phyloP scores from a whole-genome alignment of 2,113 vertebrate species.

The Protobothrops flavoviridis region DNA sequence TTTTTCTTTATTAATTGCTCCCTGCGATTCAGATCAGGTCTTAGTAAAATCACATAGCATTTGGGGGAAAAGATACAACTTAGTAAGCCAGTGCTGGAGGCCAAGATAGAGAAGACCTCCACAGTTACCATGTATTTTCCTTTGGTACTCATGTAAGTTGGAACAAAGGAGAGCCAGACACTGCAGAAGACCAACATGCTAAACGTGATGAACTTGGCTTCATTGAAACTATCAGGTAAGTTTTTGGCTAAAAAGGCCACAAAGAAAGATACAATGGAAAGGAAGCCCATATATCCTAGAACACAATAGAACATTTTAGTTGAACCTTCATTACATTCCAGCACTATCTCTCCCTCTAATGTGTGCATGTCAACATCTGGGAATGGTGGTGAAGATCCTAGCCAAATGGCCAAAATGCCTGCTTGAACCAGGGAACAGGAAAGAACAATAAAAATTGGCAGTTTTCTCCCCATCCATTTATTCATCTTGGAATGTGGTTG shows the following conservation, averaged over 20 bases:
- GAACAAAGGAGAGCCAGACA: not conserved
- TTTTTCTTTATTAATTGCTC: not conserved
- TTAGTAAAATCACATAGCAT: not conserved
- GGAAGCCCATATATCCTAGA: not conserved
- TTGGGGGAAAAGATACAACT: not conserved
- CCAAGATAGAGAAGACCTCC: not conserved
- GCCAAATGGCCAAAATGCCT: not conserved
- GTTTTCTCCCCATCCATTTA: not conserved
- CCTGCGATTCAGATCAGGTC: not conserved
- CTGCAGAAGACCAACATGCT: not conserved
- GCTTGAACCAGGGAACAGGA: not conserved
- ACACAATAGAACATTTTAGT: not conserved
- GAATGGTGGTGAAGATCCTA: not conserved
- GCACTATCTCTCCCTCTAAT: not conserved
- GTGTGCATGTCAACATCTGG: not conserved
- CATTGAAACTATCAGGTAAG: not conserved
- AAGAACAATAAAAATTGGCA: not conserved
- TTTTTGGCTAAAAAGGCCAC: not conserved
- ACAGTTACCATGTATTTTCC: not conserved
- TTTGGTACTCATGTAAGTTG: not conserved
- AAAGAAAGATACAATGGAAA: not conserved
- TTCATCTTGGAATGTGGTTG: not conserved
- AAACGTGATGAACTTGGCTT: not conserved
- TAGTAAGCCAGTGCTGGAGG: not conserved
- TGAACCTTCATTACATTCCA: not conserved